Evolutionary conservation across 2,888 invertebrate species (phyloP).

Genomic region (Mesorhabditis belari): DNA sequence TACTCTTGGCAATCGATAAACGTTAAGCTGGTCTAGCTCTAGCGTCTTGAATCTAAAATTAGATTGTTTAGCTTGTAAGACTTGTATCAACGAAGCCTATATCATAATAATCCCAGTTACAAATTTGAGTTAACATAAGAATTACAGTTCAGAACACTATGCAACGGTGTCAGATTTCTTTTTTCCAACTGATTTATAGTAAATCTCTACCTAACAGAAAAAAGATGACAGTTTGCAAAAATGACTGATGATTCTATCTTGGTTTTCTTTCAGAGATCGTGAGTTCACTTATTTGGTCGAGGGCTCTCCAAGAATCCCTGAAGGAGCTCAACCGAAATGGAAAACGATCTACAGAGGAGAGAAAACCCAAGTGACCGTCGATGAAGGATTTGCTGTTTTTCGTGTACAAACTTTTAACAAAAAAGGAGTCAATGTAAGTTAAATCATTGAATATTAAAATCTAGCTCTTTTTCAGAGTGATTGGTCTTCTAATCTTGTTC

Average conservation of each 20-base stretch:
- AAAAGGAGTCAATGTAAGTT: constrained; percentile 5
- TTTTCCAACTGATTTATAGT: constrained; percentile 4
- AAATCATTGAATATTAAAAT: not conserved
- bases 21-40: too few relatives aligned
- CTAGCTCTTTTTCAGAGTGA: constrained; percentile 6
- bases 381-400: constrained; percentile 26
- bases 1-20: too few relatives aligned
- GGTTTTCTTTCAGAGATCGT: constrained; percentile 1
- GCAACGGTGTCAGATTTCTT: too few relatives aligned
- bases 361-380: constrained; percentile 8
- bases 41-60: too few relatives aligned
- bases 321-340: constrained; percentile 7
- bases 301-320: constrained; percentile 8
- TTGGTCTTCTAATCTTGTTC: constrained; percentile 8
- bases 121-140: too few relatives aligned
- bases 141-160: too few relatives aligned
- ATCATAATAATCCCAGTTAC: too few relatives aligned
- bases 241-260: not conserved
- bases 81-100: too few relatives aligned
- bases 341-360: constrained; percentile 23
- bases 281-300: constrained; percentile 14
- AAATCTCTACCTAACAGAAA: not conserved
- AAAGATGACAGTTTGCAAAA: not conserved
- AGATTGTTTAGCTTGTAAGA: too few relatives aligned
- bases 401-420: constrained; percentile 21